Base-by-base conservation (phyloP, 1,140 invertebrate genomes). In the Ditylenchus dipsaci region DNA sequence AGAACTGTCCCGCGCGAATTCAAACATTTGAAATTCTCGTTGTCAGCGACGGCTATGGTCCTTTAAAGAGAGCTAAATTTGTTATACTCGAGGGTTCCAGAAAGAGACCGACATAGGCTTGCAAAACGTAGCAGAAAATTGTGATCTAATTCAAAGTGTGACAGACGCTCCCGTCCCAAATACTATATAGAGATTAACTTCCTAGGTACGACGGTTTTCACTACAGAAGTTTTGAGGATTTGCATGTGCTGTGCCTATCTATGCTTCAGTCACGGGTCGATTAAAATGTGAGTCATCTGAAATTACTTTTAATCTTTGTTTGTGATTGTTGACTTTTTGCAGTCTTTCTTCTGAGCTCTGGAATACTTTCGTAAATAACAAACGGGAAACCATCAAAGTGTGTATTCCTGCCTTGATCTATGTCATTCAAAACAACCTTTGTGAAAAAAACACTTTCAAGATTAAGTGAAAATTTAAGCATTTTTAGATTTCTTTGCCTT, bases 401-500 rank as follows among this genome's bases (percentile, higher is more conserved):
- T 63, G 64, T 59, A 60, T 74, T 27, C 72, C 72, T 5, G 72
- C 72, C 17, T 49, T 74, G 9, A 76, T 74, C 65, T 74, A 74
- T 69, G 73, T 74, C 69, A 63, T 74, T 13, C 72, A 74, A 65
- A 74, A 74, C 42, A 74, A 74, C 43, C 42, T 74, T 9, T 74
- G 43, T 45, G n/a, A 45, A n/a, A n/a, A n/a, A n/a, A n/a, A 13
- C n/a, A 13, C n/a, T 45, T n/a, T 45, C 43, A n/a, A 45, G 11
- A 13, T 45, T 45, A 45, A 45, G 11, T 45, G n/a, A 13, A 11
- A 11, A 45, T 45, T 45, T 45, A 11, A 11, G 43, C n/a, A 11
- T n/a, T 45, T 45, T 45, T 45, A 45, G 43, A 76, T n/a, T 74
- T 68, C 58, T 74, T 67, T 58, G 72, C 74, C 17, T 45, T 76